phyloP scores from a whole-genome alignment of 2,888 invertebrate genomes.

The Gryllus longicercus region DNA sequence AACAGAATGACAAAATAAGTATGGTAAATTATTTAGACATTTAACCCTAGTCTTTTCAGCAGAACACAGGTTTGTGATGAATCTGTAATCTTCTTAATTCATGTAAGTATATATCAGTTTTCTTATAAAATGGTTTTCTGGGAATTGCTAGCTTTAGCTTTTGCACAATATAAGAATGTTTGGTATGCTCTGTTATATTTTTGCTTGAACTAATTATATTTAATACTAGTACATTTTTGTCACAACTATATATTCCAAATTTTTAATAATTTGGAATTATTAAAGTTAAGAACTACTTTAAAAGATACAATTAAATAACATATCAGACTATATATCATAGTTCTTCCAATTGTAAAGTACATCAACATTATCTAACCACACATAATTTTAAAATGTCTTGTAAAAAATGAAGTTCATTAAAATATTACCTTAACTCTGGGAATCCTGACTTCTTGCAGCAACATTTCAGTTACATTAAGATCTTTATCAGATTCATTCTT shows the following conservation, averaged over 20 bases:
- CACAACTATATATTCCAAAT: not conserved
- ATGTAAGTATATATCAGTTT: constrained; percentile 40
- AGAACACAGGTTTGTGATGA: constrained; percentile 43
- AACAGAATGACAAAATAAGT: not conserved
- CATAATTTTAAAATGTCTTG: too few species aligned
- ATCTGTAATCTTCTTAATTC: constrained; percentile 43
- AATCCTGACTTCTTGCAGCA: constrained; percentile 37
- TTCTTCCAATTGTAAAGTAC: too few species aligned
- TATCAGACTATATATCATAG: too few species aligned
- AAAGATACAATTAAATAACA: too few species aligned
- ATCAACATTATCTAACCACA: too few species aligned
- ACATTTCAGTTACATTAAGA: constrained; percentile 38
- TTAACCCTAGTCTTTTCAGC: constrained; percentile 36
- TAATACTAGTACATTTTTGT: constrained; percentile 1
- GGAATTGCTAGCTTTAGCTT: not conserved
- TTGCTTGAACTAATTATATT: constrained; percentile 20
- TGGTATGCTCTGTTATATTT: not conserved
- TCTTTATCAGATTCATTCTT: constrained; percentile 18
- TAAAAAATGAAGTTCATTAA: too few species aligned
- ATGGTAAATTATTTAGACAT: constrained; percentile 21
- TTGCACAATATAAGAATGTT: not conserved
- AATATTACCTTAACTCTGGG: constrained; percentile 26
- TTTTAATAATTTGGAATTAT: not conserved
- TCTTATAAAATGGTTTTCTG: not conserved
- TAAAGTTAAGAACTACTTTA: too few species aligned